Evolutionary conservation across 2,888 invertebrate genomes (phyloP).

Genomic region (Sicus ferrugineus): DNA sequence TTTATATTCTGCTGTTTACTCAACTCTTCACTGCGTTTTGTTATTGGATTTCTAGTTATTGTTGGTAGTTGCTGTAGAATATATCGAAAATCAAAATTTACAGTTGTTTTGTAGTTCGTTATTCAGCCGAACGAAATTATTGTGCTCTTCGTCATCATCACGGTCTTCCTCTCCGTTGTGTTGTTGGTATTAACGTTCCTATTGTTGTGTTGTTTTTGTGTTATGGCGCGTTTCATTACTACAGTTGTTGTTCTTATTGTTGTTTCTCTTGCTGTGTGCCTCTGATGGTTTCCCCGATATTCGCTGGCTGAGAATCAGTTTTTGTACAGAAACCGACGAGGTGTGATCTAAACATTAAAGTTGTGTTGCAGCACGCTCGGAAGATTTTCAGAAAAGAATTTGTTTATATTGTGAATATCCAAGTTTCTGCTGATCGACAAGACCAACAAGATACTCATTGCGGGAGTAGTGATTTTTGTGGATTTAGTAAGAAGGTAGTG

Average conservation of each 20-base stretch:
- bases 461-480: too few species aligned
- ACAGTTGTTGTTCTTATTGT: slow-evolving; percentile 2
- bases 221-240: too few species aligned
- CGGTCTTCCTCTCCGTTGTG: too few species aligned
- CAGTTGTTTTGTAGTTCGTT: slow-evolving; percentile 25
- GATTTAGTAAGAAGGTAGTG: too few species aligned
- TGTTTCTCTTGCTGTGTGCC: slow-evolving; percentile 22
- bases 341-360: slow-evolving; percentile 31
- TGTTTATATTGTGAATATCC: neutral
- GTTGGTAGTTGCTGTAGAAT: slow-evolving; percentile 14
- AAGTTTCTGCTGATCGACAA: neutral
- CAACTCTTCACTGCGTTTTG: too few species aligned
- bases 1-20: slow-evolving; percentile 6
- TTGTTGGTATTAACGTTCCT: too few species aligned
- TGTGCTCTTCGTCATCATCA: slow-evolving; percentile 14
- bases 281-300: slow-evolving; percentile 37
- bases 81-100: slow-evolving; percentile 34
- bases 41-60: slow-evolving; percentile 6
- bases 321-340: slow-evolving; percentile 40
- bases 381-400: neutral
- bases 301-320: slow-evolving; percentile 39
- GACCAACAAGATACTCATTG: too few species aligned
- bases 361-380: neutral
- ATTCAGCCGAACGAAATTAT: slow-evolving; percentile 7
- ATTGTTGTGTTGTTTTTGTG: too few species aligned